Evolutionary conservation across 2,888 invertebrate species (phyloP), one percentile per base, ranked within the genome.

Genomic region (Tribolium freemani): DNA sequence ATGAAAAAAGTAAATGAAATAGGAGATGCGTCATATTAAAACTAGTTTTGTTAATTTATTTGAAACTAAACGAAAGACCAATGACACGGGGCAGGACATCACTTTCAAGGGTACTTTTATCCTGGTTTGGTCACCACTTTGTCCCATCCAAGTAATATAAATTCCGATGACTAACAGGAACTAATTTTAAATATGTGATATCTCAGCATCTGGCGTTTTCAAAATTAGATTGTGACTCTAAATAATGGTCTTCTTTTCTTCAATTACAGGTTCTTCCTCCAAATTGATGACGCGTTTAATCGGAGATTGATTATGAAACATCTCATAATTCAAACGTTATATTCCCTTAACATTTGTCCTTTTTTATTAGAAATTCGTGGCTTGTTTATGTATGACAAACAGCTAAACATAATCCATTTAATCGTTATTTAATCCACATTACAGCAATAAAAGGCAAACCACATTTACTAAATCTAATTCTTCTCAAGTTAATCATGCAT

Each of bases 1-100:
- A 66, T 58, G 31, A 67, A 69, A 67, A 71, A 71, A 71, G 60
- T 54, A 67, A 67, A 71, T 71, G 46, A 67, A 71, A 71, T 66
- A 53, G 66, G 58, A 71, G 71, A 71, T 71, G 71, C 71, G 71
- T 64, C 64, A 54, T 54, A 63, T 63, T 38, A 58, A 58, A 58
- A 58, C 45, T 13, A 44, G 45, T 58, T 58, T 45, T 45, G 20
- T 56, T 58, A 11, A 20, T 58, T 58, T 38, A 56, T 31, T 58
- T 20, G 20, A 53, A 53, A 53, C n/a, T 9, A 5, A 54, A 54
- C 4, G 4, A 54, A 54, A 54, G 30, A 54, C 11, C 54, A 54
- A 54, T 16, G n/a, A 21, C 51, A 53, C 21, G 9, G 21, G 38
- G n/a, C 8, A n/a, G 38, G n/a, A 38, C 38, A 38, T 38, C 38